Base-by-base conservation (phyloP, 2,888 invertebrate genomes). In the Drosophila prolongata region DNA sequence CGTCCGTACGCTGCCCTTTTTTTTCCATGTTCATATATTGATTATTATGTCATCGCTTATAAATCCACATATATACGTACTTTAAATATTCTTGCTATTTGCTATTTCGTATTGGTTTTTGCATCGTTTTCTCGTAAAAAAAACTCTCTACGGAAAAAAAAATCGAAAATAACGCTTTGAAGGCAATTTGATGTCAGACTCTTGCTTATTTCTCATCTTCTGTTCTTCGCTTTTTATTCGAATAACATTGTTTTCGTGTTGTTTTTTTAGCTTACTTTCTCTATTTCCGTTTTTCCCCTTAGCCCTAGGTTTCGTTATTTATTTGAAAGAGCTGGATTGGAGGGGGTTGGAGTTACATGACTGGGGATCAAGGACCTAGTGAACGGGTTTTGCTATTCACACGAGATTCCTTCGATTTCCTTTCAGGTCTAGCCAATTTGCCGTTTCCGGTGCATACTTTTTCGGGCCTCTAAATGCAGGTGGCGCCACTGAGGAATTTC, bases 111-210 rank as follows among this genome's bases (percentile, higher is more conserved):
- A 37, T 58, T 50, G 34, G 34, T 71, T 44, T 60, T 59, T 30
- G 11, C 16, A 37, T 49, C 34, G 40, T 42, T 53, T 40, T 57
- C 56, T 46, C 6, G 57, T 56, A 56, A 71, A 76, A 76, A 81
- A 73, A 72, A 71, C 34, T 56, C 43, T 57, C 75, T 79, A 69
- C 75, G 60, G 73, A 88, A 70, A 76, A 76, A 76, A 85, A 83
- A 73, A 81, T 82, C 74, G 67, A 90, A 90, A 90, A 90, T 82
- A 84, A 89, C 59, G 30, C 77, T 64, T 87, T 90, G 81, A 90
- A 90, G 90, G 90, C 91, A 90, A 90, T 90, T 91, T 84, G 80
- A 90, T 90, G 85, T 90, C 90, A 90, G 90, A 90, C 90, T 90
- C 85, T 91, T 90, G 86, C 91, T 87, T 90, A 76, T 62, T 44